Base-by-base conservation (phyloP, 2,888 invertebrate genomes). In the Clistopyga incitator region DNA sequence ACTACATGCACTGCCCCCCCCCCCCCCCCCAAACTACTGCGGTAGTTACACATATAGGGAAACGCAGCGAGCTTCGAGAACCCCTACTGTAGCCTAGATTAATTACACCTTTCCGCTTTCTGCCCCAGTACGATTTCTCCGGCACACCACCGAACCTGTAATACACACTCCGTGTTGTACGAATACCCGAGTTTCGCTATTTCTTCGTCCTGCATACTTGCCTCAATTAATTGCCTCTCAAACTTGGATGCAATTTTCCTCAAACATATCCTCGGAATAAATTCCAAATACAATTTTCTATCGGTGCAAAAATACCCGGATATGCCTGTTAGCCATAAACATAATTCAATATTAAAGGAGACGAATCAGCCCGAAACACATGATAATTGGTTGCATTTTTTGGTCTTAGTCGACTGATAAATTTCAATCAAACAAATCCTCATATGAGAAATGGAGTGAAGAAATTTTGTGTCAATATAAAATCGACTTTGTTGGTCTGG, bases 61-160 rank as follows among this genome's bases (percentile, higher is more conserved):
- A 78, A 29, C 52, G 20, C 70, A 59, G 47, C 42, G 65, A 38
- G 61, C 20, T 50, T 47, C 47, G 34, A 68, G 52, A 65, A 47
- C 70, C 64, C 34, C 65, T 61, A 78, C 56, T 65, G 64, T 74
- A 75, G 56, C 71, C 75, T 54, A 59, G 81, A 84, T 84, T 84
- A 81, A 84, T 81, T 84, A 71, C 81, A 75, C 81, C 71, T 75
- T 71, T 56, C 54, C 56, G 71, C 75, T 76, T 71, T 50, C 71
- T 47, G 47, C 54, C 70, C 75, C 75, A 59, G 52, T 81, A 52
- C 84, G 75, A 80, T 75, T 78, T 75, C 78, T 78, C 81, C 61
- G 54, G 65, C 50, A 61, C 75, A 75, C 68, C 65, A 47, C 23
- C 67, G 52, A 61, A 42, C 11, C 77, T 54, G 18, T 54, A 67